Evolutionary conservation across 1,140 invertebrate genomes (phyloP).

Genomic region (Formica selysi): DNA sequence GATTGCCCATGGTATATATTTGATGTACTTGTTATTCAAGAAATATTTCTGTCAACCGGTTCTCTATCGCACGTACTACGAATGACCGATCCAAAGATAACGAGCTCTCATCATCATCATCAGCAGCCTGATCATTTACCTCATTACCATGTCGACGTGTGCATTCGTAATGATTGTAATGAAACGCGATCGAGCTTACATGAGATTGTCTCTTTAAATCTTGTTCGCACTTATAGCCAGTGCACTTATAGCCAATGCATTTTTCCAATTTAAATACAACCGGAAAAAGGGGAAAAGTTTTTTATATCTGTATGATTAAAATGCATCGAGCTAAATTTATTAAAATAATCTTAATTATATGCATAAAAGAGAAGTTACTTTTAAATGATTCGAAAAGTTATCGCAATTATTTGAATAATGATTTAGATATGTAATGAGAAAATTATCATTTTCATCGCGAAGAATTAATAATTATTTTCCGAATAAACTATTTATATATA

Average conservation of each 20-base stretch:
- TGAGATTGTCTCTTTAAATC: conserved; percentile 47
- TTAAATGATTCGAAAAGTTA: conserved; percentile 1
- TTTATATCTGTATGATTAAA: background rate
- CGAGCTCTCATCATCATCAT: conserved; percentile 53
- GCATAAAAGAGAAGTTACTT: no score
- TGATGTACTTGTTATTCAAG: conserved; percentile 22
- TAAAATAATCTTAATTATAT: conserved; percentile 12
- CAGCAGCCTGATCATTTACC: conserved; percentile 49
- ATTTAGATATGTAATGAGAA: background rate
- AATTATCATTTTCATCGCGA: background rate
- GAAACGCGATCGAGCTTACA: conserved; percentile 46
- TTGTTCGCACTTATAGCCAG: conserved; percentile 6
- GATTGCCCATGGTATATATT: conserved; percentile 3
- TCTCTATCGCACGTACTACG: background rate
- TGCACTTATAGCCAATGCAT: background rate
- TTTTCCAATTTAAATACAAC: conserved; percentile 16
- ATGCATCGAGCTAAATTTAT: conserved; percentile 1
- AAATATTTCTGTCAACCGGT: conserved; percentile 51
- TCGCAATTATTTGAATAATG: conserved; percentile 9
- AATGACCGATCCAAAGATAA: conserved; percentile 59
- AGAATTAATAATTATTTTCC: background rate
- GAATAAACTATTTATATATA: background rate
- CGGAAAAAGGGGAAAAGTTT: background rate
- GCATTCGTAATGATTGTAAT: conserved; percentile 65
- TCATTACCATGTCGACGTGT: conserved; percentile 45